Percentiles rank a stretch among this genome's conserved stretches.
These are phyloP conservation scores for Melikaiella ostensackeni DNA, from an alignment of 2,888 invertebrate genomes.

Conservation along the genomic window DNA sequence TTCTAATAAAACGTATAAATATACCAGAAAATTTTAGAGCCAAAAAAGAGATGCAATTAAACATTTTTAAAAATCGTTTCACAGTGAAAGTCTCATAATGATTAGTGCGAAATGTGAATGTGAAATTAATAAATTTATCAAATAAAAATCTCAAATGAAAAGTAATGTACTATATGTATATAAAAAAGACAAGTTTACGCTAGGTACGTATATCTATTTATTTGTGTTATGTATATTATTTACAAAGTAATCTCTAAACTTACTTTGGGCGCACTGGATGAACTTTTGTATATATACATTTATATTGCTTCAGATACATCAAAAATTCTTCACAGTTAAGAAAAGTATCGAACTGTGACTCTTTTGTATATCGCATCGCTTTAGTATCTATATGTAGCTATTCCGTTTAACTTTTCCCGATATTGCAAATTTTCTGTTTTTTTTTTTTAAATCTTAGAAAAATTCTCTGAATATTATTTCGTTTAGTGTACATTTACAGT, in stretches of 20 bases:
- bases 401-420: constrained; percentile 41
- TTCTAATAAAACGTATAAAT: no score
- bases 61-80: no score
- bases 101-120: background rate
- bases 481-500: constrained; percentile 42
- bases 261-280: constrained; percentile 69
- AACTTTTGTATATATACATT: constrained; percentile 71
- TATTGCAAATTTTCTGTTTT: constrained; percentile 25
- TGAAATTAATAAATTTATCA: background rate
- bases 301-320: constrained; percentile 70
- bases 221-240: constrained; percentile 73
- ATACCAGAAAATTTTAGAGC: no score
- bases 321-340: constrained; percentile 66
- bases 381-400: constrained; percentile 42
- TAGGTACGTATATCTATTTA: constrained; percentile 70
- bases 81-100: no score
- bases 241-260: constrained; percentile 70
- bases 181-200: constrained; percentile 36
- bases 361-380: constrained; percentile 43
- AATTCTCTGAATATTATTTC: constrained; percentile 36
- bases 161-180: background rate
- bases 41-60: no score
- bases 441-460: constrained; percentile 11
- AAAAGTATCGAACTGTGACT: constrained; percentile 51
- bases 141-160: background rate